A percentile compares a stretch with the other conserved stretches of the same genome.
Evolutionary conservation across 2,797 vertebrate species (phyloP).

Genomic region (Channa striata): DNA sequence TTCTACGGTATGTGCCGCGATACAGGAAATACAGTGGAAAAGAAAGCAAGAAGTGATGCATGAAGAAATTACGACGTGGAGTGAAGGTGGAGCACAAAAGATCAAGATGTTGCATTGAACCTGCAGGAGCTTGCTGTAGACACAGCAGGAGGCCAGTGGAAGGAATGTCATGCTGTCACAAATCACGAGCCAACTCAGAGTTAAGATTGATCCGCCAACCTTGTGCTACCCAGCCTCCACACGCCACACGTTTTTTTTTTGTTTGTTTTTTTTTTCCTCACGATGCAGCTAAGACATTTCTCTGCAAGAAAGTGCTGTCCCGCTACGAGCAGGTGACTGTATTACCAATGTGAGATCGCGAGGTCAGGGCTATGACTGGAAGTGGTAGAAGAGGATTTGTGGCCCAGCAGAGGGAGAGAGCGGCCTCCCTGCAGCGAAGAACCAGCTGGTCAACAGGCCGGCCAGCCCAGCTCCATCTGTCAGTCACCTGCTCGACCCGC

Average conservation of each 20-base stretch:
- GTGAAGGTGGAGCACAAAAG: conserved; percentile 59
- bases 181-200: conserved; percentile 72
- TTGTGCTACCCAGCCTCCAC: conserved; percentile 59
- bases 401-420: conserved; percentile 64
- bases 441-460: conserved; percentile 74
- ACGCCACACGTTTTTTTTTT: too few relatives aligned
- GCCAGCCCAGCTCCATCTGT: conserved; percentile 74
- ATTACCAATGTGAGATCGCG: conserved; percentile 42
- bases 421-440: conserved; percentile 62
- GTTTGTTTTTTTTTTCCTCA: conserved; percentile 28
- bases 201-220: conserved; percentile 72
- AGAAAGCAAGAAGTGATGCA: conserved; percentile 40
- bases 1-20: conserved; percentile 12
- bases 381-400: conserved; percentile 72
- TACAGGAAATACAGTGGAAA: conserved; percentile 17
- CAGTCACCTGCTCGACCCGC: conserved; percentile 74
- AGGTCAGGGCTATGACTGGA: conserved; percentile 68
- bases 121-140: conserved; percentile 62
- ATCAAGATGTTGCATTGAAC: conserved; percentile 54
- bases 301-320: conserved; percentile 40
- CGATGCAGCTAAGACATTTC: conserved; percentile 42
- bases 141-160: conserved; percentile 55
- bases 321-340: conserved; percentile 54
- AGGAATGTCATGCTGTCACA: conserved; percentile 70
- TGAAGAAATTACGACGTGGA: conserved; percentile 39